A percentile compares a stretch with the other conserved stretches of the same genome.
Conservation (phyloP, 1,140 invertebrate genomes). For the Pseudomyrmex gracilis region DNA sequence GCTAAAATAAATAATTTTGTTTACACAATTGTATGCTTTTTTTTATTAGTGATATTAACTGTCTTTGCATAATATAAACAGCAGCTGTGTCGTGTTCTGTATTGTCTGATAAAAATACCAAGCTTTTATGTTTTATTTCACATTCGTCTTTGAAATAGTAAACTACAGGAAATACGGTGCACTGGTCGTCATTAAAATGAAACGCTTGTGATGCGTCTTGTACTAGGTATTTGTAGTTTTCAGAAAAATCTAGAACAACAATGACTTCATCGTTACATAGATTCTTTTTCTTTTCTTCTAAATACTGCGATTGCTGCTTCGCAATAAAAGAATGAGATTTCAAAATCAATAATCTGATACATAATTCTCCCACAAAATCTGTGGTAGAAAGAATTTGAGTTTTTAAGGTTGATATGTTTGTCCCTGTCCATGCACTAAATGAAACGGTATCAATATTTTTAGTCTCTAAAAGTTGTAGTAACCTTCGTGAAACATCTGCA, state of each 20-base stretch:
- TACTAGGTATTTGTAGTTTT: constrained; percentile 14
- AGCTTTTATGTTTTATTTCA: constrained; percentile 1
- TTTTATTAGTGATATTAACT: background rate
- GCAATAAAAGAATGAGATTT: constrained; percentile 6
- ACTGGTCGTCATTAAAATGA: constrained; percentile 22
- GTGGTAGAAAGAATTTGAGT: background rate
- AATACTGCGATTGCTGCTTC: background rate
- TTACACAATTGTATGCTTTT: background rate
- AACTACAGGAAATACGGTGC: background rate
- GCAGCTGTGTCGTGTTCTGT: background rate
- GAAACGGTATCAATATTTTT: background rate
- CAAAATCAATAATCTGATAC: background rate
- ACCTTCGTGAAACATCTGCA: background rate
- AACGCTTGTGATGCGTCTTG: constrained; percentile 22
- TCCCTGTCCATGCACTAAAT: background rate
- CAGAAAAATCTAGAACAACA: constrained; percentile 6
- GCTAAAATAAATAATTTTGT: constrained; percentile 37
- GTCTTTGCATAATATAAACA: background rate
- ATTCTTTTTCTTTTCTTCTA: background rate
- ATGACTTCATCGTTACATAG: background rate
- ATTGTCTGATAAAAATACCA: constrained; percentile 6
- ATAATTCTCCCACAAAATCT: background rate
- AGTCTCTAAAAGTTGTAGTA: background rate
- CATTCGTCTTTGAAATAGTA: constrained; percentile 1
- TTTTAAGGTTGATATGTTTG: background rate